Base-by-base conservation (phyloP, 2,113 vertebrate genomes). In the Myxocyprinus asiaticus region DNA sequence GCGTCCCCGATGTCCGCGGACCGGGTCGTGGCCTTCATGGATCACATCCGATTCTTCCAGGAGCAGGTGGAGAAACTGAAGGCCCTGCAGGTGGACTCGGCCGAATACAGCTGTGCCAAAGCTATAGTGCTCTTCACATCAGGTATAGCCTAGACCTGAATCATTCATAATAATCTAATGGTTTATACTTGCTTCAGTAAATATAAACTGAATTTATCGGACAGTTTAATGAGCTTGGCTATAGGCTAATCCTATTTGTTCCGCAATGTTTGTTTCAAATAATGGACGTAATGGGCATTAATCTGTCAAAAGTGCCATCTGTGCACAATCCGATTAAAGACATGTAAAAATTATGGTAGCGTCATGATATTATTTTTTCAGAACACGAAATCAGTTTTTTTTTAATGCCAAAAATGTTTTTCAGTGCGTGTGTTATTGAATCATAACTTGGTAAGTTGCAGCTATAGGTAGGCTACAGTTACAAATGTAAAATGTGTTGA, bases 1-100 rank as follows among this genome's bases (percentile, higher is more conserved):
- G 96, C 96, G 64, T 98, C 97, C 9, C 97, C 97, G 77, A 98
- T 98, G 97, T 96, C 96, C 15, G 96, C 97, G 73, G 97, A 98
- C 91, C 91, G 97, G 86, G 97, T 98, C 87, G 96, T 98, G 89
- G 96, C 96, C 90, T 98, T 98, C 94, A 98, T 98, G 97, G 97
- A 98, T 93, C 96, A 98, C 95, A 98, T 98, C 92, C 93, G 97
- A 89, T 95, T 98, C 92, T 98, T 98, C 93, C 97, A 98, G 91
- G 97, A 98, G 89, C 96, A 98, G 91, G 97, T 98, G 91, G 97
- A 98, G 91, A 98, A 98, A 92, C 95, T 98, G 79, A 98, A 98
- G 91, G 95, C 94, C 50, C 92, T 98, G 92, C 96, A 98, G 84
- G 96, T 98, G 82, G 97, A 98, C 87, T 97, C 97, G 0, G 97